Conservation (phyloP, 2,113 vertebrate genomes). For the Marcusenius ussheri region DNA sequence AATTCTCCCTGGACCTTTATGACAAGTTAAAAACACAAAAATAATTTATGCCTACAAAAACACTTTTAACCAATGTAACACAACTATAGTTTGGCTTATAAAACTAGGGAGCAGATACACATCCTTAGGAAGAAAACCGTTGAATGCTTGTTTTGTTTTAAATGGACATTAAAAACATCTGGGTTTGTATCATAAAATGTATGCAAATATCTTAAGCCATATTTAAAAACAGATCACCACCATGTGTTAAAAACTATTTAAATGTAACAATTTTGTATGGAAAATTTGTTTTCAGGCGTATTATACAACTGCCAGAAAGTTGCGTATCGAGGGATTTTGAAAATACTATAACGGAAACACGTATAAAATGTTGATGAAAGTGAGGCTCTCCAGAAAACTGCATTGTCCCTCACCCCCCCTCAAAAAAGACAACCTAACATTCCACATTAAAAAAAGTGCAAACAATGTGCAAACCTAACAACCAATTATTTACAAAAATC, state of each 20-base stretch:
- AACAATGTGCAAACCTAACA: background rate
- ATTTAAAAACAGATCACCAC: background rate
- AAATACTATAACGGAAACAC: background rate
- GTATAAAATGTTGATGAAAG: background rate
- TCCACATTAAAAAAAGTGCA: conserved; percentile 6
- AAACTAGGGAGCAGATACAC: background rate
- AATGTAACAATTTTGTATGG: background rate
- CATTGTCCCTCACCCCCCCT: background rate
- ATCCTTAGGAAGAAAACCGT: background rate
- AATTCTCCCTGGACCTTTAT: background rate
- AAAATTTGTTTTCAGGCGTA: background rate
- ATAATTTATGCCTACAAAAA: background rate
- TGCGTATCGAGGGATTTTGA: background rate
- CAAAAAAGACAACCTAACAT: background rate
- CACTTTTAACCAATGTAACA: background rate
- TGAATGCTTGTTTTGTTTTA: background rate
- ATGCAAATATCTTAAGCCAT: background rate
- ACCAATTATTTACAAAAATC: background rate
- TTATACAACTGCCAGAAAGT: background rate
- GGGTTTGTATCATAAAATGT: background rate
- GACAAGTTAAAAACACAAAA: background rate
- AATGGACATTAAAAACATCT: background rate
- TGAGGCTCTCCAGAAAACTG: background rate
- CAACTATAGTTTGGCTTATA: background rate
- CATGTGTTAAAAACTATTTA: background rate